Percentiles rank a stretch among this genome's conserved stretches.
These are phyloP conservation scores for Mustela lutreola DNA, from an alignment of 2,113 vertebrate genomes.

Conservation along the genomic window DNA sequence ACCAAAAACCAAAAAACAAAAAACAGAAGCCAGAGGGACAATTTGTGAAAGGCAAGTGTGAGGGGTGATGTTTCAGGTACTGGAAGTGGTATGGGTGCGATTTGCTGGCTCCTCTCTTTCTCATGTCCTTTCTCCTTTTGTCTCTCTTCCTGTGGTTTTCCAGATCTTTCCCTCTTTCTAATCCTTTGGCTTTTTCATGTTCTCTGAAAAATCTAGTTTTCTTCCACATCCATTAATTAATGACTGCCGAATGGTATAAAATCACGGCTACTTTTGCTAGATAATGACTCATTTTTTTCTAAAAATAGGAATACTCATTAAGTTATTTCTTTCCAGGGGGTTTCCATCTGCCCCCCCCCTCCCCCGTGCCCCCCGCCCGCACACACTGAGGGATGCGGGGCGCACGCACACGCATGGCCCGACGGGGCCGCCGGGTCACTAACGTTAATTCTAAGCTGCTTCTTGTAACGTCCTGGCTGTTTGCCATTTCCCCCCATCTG, in stretches of 20 bases:
- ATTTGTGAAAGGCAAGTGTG: background rate
- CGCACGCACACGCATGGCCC: too few relatives aligned
- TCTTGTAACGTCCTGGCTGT: background rate
- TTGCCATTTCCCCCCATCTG: background rate
- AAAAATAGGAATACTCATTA: background rate
- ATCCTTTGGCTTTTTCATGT: background rate
- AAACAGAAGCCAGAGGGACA: background rate
- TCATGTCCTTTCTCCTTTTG: background rate
- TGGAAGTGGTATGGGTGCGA: too few relatives aligned
- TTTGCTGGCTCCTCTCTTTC: background rate
- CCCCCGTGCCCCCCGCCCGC: too few relatives aligned
- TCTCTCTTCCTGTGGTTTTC: background rate
- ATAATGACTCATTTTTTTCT: background rate
- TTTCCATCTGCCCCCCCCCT: too few relatives aligned
- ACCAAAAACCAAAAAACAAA: too few relatives aligned
- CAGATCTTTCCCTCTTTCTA: background rate
- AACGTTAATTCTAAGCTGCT: background rate
- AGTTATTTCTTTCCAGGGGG: background rate
- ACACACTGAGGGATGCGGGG: too few relatives aligned
- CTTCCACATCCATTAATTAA: background rate
- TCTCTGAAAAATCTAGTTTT: background rate
- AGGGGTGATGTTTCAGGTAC: background rate
- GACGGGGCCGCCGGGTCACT: too few relatives aligned
- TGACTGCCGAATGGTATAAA: background rate
- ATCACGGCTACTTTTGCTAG: background rate